Conservation (phyloP, 1,140 invertebrate species). For the Zaprionus tsacasi region DNA sequence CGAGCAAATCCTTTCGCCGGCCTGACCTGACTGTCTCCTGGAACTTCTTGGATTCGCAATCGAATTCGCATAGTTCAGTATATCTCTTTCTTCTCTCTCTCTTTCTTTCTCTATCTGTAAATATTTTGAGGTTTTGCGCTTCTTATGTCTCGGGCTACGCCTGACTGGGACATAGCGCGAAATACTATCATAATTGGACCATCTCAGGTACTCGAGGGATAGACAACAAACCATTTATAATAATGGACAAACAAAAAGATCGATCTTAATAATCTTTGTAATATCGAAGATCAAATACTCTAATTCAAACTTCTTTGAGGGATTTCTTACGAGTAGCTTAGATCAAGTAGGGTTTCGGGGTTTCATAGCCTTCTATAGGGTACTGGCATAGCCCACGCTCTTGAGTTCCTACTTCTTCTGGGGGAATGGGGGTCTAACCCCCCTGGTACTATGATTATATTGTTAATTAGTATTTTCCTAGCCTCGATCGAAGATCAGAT, state of each 20-base stretch:
- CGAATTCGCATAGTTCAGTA: constrained; percentile 41
- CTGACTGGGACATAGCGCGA: constrained; percentile 28
- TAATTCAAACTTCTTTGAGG: not conserved
- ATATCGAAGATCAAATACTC: constrained; percentile 16
- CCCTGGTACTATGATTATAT: no score
- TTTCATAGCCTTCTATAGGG: not conserved
- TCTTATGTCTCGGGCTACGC: constrained; percentile 67
- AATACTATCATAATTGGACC: constrained; percentile 54
- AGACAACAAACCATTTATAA: constrained; percentile 53
- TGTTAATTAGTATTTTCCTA: no score
- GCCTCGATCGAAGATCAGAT: constrained; percentile 15
- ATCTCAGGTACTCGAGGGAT: constrained; percentile 58
- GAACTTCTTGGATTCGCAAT: constrained; percentile 58
- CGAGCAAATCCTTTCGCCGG: constrained; percentile 61
- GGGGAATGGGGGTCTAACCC: not conserved
- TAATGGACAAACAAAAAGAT: constrained; percentile 27
- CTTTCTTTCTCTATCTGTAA: constrained; percentile 44
- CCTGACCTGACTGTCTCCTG: constrained; percentile 39
- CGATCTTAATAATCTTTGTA: not conserved
- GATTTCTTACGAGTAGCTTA: no score
- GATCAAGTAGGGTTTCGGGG: no score
- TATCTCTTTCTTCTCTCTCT: constrained; percentile 24
- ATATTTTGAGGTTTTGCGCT: constrained; percentile 83
- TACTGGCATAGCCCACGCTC: constrained; percentile 44
- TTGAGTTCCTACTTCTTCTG: not conserved